Percentiles rank a stretch among this genome's conserved stretches.
phyloP scores from a whole-genome alignment of 2,113 vertebrate genomes.

The Chloropsis hardwickii region DNA sequence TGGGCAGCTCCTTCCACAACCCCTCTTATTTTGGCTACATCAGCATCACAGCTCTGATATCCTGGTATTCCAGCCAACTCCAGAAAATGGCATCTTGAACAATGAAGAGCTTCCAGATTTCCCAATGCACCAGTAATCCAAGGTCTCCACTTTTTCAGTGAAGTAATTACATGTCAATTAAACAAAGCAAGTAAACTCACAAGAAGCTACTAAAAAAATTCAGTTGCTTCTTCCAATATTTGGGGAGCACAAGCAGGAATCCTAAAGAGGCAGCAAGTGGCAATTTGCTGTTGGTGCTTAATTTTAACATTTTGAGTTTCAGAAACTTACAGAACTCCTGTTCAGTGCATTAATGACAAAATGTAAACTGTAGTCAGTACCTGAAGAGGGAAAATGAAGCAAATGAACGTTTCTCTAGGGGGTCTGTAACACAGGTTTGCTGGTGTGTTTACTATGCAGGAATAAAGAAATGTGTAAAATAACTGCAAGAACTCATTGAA shows the following conservation, averaged over 20 bases:
- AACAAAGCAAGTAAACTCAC: not conserved
- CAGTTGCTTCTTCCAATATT: not conserved
- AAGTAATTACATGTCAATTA: not conserved
- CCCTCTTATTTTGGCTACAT: slow-evolving; percentile 35
- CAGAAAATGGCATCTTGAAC: not conserved
- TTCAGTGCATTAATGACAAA: not conserved
- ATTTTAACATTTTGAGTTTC: not conserved
- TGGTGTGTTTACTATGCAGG: not conserved
- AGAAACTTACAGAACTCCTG: not conserved
- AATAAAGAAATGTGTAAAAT: not conserved
- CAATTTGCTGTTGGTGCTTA: not conserved
- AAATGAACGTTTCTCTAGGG: not conserved
- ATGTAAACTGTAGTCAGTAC: not conserved
- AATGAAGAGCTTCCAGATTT: not conserved
- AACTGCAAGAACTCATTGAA: not conserved
- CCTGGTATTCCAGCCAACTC: not conserved
- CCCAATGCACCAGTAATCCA: not conserved
- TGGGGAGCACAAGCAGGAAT: not conserved
- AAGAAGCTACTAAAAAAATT: not conserved
- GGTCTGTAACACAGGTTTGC: not conserved
- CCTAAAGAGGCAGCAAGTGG: not conserved
- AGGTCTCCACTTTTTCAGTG: not conserved
- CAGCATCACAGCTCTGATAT: slow-evolving; percentile 12
- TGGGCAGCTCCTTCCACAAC: slow-evolving; percentile 40
- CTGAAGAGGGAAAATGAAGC: not conserved